Evolutionary conservation across 2,888 invertebrate genomes (phyloP), one percentile per base, ranked within the genome.

Genomic region (Nephrotoma flavescens): DNA sequence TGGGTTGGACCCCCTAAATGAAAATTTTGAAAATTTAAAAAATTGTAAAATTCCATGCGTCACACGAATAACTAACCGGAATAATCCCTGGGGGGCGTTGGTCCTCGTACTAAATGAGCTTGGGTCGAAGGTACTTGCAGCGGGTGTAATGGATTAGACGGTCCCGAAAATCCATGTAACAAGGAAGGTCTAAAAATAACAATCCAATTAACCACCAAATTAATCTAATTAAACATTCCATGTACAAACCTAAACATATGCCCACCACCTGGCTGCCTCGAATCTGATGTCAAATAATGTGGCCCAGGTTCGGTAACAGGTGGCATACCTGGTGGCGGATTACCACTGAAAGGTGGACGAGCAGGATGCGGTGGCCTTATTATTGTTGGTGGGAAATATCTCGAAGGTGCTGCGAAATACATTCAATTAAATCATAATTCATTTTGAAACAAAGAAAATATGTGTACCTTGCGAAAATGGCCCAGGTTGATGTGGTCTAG

Each of bases 311-410:
- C 84, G 7, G 84, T 84, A 41, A 84, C 84, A 31, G 87, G 86
- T 2, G 88, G 87, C 41, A 88, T 84, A n/a, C 41, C 71, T 6
- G 91, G 91, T 31, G 91, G 91, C n/a, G 91, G 91, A 2, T 91
- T 91, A 86, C 88, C 87, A 6, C 88, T 88, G 57, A 90, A 91
- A 0, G 91, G 90, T 12, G 91, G 89, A n/a, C 91, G 89, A 11
- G 89, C 88, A 12, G 89, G 89, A 87, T 90, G 88, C 41, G 88
- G 85, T 42, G 44, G 42, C 11, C 85, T 85, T 12, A 12, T 7
- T 42, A 87, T 42, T 57, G 87, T 83, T 19, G 86, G 44, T 44
- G 85, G 15, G 45, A 44, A 85, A 45, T 85, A 85, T 44, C 85
- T 84, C 2, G 84, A 44, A 7, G 85, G 42, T 44, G 15, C 85